Base-by-base conservation (phyloP, 2,113 vertebrate genomes). In the Etia nguti region DNA sequence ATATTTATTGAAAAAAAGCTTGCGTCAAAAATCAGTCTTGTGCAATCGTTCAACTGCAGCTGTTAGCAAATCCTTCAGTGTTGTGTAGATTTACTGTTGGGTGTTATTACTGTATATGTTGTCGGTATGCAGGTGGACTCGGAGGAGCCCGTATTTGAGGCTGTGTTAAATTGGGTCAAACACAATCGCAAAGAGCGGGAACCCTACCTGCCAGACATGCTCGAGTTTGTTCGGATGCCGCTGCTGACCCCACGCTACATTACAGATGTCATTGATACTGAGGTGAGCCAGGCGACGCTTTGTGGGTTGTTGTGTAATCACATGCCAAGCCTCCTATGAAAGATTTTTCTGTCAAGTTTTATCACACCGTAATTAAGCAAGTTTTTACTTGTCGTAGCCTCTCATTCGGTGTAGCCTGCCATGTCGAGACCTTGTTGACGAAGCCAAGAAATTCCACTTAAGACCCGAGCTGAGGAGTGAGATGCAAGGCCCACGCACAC, bases 371-470 rank as follows among this genome's bases (percentile, higher is more conserved):
- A 83, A 88, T 91, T 86, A 93, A 87, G 48, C 85, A 26, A 4
- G 90, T 91, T 88, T 80, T 88, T 55, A 68, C 86, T n/a, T 46
- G 88, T 95, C 94, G 62, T 88, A 99, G 99, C 98, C 99, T 81
- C 97, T 99, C 38, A 98, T 99, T 84, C 97, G 97, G 68, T 98
- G 98, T 90, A 99, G 98, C 86, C 96, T 99, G 91, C 98, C 98
- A 26, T 99, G 98, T 95, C 97, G 99, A 95, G 99, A 99, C 94
- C 97, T 99, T 0, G 99, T 99, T 3, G 99, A 99, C 2, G 99
- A 99, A 96, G 99, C 99, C 43, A 99, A 99, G 97, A 99, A 99
- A 93, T 99, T 99, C 92, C 99, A 99, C 87, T 94, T 99, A 89
- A 96, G 99, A 46, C 99, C 99, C 0, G 99, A 99, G 92, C 97